Evolutionary conservation across 2,888 invertebrate genomes (phyloP).

Genomic region (Tridacna gigas): DNA sequence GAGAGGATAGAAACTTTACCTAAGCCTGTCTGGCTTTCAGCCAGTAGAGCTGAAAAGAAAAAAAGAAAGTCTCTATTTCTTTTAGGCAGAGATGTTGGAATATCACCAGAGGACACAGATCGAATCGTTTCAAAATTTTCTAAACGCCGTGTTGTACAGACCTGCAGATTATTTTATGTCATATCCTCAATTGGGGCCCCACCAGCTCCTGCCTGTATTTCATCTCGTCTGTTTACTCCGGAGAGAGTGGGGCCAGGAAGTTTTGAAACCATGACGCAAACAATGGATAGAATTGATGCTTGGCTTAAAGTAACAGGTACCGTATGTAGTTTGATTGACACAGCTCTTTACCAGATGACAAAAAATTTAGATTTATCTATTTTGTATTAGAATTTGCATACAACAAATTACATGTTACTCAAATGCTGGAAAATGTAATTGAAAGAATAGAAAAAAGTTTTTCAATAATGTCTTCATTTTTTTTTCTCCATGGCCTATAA

Average conservation of each 20-base stretch:
- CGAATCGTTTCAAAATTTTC: constrained; percentile 47
- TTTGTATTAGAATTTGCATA: not conserved
- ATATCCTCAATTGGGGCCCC: constrained; percentile 46
- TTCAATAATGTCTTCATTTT: too few relatives aligned
- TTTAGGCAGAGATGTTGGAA: constrained; percentile 37
- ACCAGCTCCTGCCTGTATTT: constrained; percentile 30
- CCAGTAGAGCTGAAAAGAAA: too few relatives aligned
- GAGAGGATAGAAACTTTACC: too few relatives aligned
- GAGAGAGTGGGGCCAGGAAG: constrained; percentile 48
- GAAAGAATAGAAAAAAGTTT: too few relatives aligned
- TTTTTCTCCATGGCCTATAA: too few relatives aligned
- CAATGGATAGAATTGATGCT: constrained; percentile 70
- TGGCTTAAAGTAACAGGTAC: constrained; percentile 70
- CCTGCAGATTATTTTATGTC: constrained; percentile 63
- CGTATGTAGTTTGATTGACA: not conserved
- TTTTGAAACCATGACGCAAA: constrained; percentile 71
- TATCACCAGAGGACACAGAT: constrained; percentile 62
- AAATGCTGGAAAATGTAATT: too few relatives aligned
- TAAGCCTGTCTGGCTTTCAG: too few relatives aligned
- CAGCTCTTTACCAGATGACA: too few relatives aligned
- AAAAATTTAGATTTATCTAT: too few relatives aligned
- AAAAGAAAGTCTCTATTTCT: not conserved
- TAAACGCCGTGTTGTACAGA: constrained; percentile 40
- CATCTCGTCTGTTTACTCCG: constrained; percentile 68
- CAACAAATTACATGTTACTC: too few relatives aligned